phyloP scores from a whole-genome alignment of 2,888 invertebrate genomes.

The Ormyrus pomaceus region DNA sequence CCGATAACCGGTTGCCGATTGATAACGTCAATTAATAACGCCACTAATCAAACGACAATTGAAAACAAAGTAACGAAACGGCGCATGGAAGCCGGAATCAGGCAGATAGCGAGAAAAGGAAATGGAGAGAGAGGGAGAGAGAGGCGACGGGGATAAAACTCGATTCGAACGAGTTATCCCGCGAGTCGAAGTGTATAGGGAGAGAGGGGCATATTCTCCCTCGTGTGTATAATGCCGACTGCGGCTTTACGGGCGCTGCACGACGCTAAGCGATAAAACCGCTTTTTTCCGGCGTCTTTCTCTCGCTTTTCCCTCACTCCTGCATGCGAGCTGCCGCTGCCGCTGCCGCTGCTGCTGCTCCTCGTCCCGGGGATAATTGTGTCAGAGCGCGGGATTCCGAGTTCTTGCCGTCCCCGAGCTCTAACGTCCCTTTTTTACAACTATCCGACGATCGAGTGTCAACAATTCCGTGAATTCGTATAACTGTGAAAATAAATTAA shows the following conservation, averaged over 20 bases:
- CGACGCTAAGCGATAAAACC: constrained; percentile 35
- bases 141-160: constrained; percentile 45
- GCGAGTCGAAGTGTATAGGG: background rate
- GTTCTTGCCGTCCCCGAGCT: constrained; percentile 11
- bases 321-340: background rate
- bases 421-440: constrained; percentile 3
- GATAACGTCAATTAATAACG: constrained; percentile 2
- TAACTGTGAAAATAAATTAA: constrained; percentile 52
- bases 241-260: constrained; percentile 37
- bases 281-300: constrained; percentile 15
- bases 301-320: background rate
- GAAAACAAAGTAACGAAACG: constrained; percentile 22
- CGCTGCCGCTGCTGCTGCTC: background rate
- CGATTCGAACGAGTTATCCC: constrained; percentile 45
- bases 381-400: constrained; percentile 47
- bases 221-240: constrained; percentile 1
- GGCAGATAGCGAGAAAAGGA: constrained; percentile 37
- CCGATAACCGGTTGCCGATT: background rate
- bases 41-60: constrained; percentile 16
- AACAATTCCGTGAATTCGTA: constrained; percentile 52
- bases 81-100: background rate
- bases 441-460: constrained; percentile 37
- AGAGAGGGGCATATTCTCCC: background rate
- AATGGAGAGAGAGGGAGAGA: constrained; percentile 11
- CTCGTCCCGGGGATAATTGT: constrained; percentile 48